These are phyloP conservation scores for Drosophila mettleri DNA, from an alignment of 2,888 invertebrate genomes.

Conservation along the genomic window DNA sequence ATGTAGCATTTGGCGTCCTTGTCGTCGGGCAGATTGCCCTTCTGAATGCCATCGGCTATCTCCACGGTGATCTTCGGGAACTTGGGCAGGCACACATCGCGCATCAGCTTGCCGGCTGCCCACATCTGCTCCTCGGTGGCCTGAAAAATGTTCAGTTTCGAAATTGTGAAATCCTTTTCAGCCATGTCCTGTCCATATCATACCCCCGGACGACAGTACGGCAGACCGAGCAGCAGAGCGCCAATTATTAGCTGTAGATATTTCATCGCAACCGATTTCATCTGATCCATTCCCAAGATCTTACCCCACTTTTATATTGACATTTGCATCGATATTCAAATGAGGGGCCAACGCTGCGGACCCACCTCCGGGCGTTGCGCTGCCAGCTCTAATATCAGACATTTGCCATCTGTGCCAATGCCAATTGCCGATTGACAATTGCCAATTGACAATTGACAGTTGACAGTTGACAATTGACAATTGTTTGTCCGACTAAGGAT, in stretches of 20 bases:
- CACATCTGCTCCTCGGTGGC: constrained; percentile 87
- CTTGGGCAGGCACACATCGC: constrained; percentile 89
- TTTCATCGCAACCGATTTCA: constrained; percentile 25
- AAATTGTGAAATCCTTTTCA: not conserved
- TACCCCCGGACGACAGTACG: constrained; percentile 40
- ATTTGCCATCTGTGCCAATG: constrained; percentile 10
- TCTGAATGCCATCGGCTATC: constrained; percentile 76
- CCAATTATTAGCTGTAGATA: constrained; percentile 21
- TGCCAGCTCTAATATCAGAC: constrained; percentile 19
- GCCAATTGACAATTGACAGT: not conserved
- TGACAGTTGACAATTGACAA: constrained; percentile 1
- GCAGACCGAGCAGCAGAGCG: constrained; percentile 27
- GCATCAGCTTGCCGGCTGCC: constrained; percentile 87
- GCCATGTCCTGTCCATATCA: not conserved
- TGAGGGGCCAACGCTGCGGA: not conserved
- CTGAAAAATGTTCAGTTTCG: constrained; percentile 45
- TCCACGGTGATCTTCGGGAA: constrained; percentile 83
- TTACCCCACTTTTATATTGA: constrained; percentile 29
- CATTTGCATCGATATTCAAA: constrained; percentile 17
- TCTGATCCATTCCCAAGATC: not conserved
- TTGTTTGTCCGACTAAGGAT: constrained; percentile 17
- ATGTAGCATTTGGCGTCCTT: constrained; percentile 86
- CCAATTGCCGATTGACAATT: constrained; percentile 10
- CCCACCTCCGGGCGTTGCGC: constrained; percentile 10
- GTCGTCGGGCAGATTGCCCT: constrained; percentile 79